These are phyloP conservation scores for Helicorthomorpha holstii DNA, from an alignment of 1,140 invertebrate genomes.

Conservation along the genomic window DNA sequence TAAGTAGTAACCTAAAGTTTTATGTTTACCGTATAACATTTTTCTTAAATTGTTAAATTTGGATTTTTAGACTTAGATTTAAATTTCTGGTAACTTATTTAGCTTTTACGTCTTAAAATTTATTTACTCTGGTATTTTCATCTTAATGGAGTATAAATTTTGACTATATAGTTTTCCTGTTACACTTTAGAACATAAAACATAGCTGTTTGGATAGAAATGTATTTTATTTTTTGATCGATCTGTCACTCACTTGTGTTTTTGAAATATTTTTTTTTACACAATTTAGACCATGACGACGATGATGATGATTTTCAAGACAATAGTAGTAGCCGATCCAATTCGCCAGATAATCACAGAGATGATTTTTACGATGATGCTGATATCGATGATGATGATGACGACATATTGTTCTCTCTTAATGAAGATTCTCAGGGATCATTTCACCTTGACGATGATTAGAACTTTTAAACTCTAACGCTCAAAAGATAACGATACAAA, in stretches of 20 bases:
- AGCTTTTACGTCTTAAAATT: no score
- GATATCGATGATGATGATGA: constrained; percentile 28
- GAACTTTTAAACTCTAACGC: no score
- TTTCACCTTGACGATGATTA: no score
- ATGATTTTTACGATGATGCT: constrained; percentile 20
- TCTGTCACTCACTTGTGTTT: no score
- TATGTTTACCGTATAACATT: background rate
- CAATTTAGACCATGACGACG: background rate
- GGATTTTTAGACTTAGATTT: background rate
- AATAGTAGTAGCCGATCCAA: background rate
- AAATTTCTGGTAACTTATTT: background rate
- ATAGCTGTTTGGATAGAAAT: no score
- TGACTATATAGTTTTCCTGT: no score
- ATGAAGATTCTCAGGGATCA: constrained; percentile 1
- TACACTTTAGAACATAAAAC: no score
- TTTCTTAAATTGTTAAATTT: background rate
- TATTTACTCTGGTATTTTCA: no score
- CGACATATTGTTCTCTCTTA: constrained; percentile 10
- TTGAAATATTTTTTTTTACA: background rate
- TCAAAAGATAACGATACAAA: no score
- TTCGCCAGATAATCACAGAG: background rate
- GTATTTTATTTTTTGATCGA: no score
- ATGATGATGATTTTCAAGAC: constrained; percentile 1
- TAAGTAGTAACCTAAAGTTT: background rate
- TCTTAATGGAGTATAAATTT: no score